phyloP scores from a whole-genome alignment of 2,113 vertebrate genomes.

The Grammomys dolichurus region DNA sequence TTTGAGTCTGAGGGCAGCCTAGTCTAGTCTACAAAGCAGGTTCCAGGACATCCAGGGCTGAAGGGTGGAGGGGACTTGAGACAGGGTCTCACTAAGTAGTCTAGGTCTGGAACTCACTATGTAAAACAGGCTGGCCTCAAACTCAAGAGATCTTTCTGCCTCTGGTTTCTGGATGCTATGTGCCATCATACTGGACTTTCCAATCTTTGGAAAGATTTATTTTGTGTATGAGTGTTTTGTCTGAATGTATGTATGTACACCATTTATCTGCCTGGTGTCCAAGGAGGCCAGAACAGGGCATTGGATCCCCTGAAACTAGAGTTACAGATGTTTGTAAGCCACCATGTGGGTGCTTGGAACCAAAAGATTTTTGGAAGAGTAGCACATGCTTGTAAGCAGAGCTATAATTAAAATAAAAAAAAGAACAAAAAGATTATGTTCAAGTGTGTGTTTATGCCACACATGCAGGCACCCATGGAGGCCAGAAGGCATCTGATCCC shows the following conservation, averaged over 20 bases:
- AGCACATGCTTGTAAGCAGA: not conserved
- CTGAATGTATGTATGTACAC: not conserved
- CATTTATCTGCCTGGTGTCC: too few relatives aligned
- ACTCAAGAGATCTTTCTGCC: not conserved
- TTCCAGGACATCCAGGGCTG: not conserved
- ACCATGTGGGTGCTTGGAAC: not conserved
- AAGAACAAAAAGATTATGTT: not conserved
- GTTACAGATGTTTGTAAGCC: not conserved
- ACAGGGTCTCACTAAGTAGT: not conserved
- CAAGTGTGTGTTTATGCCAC: not conserved
- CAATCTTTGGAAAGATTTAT: not conserved
- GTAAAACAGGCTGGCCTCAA: not conserved
- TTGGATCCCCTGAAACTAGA: not conserved
- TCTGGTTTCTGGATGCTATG: not conserved
- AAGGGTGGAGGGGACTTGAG: not conserved
- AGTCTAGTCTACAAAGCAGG: not conserved
- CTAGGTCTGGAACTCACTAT: not conserved
- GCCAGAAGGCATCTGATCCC: not conserved
- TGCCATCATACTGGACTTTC: not conserved
- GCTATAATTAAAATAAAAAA: not conserved
- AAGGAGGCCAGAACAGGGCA: not conserved
- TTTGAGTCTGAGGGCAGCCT: not conserved
- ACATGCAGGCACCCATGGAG: not conserved
- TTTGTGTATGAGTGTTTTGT: not conserved
- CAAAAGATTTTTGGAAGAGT: not conserved